Percentiles rank a stretch among this genome's conserved stretches.
Conservation (phyloP, 2,888 invertebrate species). For the Liopterus haemorrhoidalis region DNA sequence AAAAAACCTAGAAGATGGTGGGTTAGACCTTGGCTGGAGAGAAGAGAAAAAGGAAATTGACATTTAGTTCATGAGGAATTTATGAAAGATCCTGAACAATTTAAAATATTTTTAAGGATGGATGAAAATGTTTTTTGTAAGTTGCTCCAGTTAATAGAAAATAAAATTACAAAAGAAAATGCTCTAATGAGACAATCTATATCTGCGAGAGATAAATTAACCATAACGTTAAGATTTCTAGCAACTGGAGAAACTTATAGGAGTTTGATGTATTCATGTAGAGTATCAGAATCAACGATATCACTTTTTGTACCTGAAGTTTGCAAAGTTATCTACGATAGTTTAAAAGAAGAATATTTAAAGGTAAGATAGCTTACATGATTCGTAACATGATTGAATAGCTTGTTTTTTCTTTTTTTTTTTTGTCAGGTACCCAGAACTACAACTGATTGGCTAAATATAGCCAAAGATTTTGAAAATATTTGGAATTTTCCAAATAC, state of each 20-base stretch:
- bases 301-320: conserved; percentile 22
- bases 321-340: conserved; percentile 31
- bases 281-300: conserved; percentile 17
- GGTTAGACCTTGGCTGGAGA: conserved; percentile 4
- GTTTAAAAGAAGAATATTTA: conserved; percentile 24
- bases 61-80: conserved; percentile 3
- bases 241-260: conserved; percentile 16
- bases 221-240: conserved; percentile 20
- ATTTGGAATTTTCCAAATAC: conserved; percentile 34
- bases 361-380: conserved; percentile 4
- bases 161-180: conserved; percentile 20
- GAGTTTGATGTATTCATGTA: conserved; percentile 16
- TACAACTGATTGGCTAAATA: conserved; percentile 30
- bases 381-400: too few relatives aligned
- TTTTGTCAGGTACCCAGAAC: conserved; percentile 23
- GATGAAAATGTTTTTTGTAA: conserved; percentile 20
- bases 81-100: conserved; percentile 9
- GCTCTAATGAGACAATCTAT: conserved; percentile 17
- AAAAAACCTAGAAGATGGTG: conserved; percentile 1
- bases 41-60: conserved; percentile 1
- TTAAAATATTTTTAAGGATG: conserved; percentile 21
- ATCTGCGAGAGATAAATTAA: conserved; percentile 16
- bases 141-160: conserved; percentile 19
- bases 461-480: conserved; percentile 29
- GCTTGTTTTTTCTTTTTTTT: not conserved